Evolutionary conservation across 2,888 invertebrate genomes (phyloP), one percentile per base, ranked within the genome.

Genomic region (Chymomyza procnemis): DNA sequence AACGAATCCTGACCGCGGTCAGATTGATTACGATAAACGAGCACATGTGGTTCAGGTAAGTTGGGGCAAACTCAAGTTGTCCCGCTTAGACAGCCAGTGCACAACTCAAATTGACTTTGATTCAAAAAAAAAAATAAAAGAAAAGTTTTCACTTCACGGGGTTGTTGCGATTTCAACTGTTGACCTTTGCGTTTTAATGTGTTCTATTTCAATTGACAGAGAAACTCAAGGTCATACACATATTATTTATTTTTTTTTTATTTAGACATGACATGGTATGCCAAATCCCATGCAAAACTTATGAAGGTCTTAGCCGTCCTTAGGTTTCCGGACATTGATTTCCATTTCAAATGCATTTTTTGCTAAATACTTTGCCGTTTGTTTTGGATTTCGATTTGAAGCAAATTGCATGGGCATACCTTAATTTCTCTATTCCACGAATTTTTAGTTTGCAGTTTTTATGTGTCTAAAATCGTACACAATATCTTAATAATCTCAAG

Each of bases 11-110:
- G 78, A 88, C 77, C 62, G 69, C 22, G 83, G 78, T 68, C 80
- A 88, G 78, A 89, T 90, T 79, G 90, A 91, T 86, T 81, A 84
- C 69, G 88, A 85, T 64, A 91, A 91, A 71, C 89, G 91, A 73
- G 87, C 90, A 65, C 89, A 89, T 81, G 89, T 92, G 68, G 89
- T 89, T 72, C 70, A 90, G 90, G 90, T 90, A 90, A 91, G 79
- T 87, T 58, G 41, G 41, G 58, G 16, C 16, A 8, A 18, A 5
- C 9, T 19, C n/a, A 50, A 16, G n/a, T n/a, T n/a, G n/a, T n/a
- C n/a, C n/a, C n/a, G n/a, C n/a, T n/a, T n/a, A n/a, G n/a, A n/a
- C n/a, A n/a, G n/a, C n/a, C n/a, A n/a, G n/a, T n/a, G n/a, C n/a
- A n/a, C n/a, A n/a, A n/a, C n/a, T n/a, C n/a, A n/a, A n/a, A n/a